Conservation (phyloP, 2,797 vertebrate species). For the Eurystomus glaucurus region DNA sequence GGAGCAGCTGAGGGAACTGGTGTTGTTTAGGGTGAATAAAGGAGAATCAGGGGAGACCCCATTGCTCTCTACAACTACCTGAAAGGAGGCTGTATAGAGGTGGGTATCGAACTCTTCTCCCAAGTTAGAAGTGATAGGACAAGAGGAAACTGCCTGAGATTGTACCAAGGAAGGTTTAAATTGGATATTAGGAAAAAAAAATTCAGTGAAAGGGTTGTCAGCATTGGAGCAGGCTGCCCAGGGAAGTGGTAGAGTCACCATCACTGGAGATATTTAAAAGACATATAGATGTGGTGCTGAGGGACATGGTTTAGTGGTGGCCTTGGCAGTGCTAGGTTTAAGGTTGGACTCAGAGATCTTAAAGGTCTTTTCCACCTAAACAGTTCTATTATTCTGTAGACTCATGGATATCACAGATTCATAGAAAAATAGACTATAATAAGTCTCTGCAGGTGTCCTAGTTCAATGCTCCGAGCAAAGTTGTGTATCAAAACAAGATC, state of each 20-base stretch:
- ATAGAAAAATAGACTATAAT: neutral
- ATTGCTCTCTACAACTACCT: neutral
- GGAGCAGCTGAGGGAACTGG: neutral
- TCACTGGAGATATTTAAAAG: neutral
- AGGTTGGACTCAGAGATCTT: neutral
- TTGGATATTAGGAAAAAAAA: neutral
- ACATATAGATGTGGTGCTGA: fast-evolving
- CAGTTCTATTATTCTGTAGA: neutral
- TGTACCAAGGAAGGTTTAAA: neutral
- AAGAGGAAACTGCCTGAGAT: neutral
- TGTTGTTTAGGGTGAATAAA: neutral
- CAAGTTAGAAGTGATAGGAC: neutral
- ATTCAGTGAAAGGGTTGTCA: neutral
- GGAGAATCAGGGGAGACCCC: neutral
- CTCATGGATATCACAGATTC: neutral
- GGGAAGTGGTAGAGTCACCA: neutral
- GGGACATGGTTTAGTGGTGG: neutral
- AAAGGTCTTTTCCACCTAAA: neutral
- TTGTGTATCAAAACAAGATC: neutral
- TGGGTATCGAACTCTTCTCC: neutral
- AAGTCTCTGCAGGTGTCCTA: neutral
- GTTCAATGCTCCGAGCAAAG: neutral
- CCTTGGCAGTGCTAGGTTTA: neutral
- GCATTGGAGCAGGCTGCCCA: neutral
- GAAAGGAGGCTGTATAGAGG: neutral